Conservation (phyloP, 2,113 vertebrate genomes). For the Callipepla californica region DNA sequence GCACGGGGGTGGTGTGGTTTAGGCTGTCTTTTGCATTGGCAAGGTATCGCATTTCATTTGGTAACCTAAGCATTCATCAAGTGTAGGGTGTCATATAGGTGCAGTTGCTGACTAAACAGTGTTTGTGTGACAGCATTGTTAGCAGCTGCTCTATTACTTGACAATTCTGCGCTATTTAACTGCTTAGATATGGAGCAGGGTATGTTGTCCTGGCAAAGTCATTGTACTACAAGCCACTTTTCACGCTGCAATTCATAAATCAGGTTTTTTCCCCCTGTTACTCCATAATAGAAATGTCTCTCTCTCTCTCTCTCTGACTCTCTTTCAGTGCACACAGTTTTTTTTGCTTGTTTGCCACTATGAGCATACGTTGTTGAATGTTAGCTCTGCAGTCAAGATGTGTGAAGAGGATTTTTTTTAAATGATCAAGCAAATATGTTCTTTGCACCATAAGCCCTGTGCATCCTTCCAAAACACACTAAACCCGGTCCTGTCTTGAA, state of each 20-base stretch:
- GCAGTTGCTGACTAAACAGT: slow-evolving; percentile 74
- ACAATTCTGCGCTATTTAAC: slow-evolving; percentile 52
- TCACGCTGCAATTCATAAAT: background rate
- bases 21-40: slow-evolving; percentile 52
- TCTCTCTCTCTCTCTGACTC: background rate
- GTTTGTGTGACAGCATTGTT: slow-evolving; percentile 52
- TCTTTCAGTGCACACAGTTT: background rate
- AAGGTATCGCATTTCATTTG: slow-evolving; percentile 64
- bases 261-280: background rate
- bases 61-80: slow-evolving; percentile 68
- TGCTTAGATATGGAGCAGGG: background rate
- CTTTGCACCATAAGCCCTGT: background rate
- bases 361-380: background rate
- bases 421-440: background rate
- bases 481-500: background rate
- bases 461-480: background rate
- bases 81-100: slow-evolving; percentile 65
- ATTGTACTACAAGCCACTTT: background rate
- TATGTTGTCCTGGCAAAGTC: slow-evolving; percentile 64
- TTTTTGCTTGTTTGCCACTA: background rate
- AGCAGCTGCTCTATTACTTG: slow-evolving; percentile 39
- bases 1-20: background rate
- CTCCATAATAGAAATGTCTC: background rate
- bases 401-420: background rate
- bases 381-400: background rate